Conservation (phyloP, 1,140 invertebrate genomes). For the Conopomorpha cramerella region DNA sequence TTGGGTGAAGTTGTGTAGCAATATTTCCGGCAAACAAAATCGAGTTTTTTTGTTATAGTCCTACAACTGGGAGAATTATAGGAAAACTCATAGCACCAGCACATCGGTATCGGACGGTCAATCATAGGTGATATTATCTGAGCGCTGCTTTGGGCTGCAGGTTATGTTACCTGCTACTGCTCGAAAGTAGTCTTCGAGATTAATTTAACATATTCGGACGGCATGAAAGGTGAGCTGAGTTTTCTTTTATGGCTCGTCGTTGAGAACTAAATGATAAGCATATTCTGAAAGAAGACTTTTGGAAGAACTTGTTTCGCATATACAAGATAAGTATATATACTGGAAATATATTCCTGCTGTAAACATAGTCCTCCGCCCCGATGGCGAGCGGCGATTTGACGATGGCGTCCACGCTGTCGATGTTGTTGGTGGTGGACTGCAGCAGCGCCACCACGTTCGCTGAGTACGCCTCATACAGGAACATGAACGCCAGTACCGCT, state of each 20-base stretch:
- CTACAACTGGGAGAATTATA: background rate
- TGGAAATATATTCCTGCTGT: background rate
- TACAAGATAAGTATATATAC: background rate
- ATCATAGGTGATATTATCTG: no score
- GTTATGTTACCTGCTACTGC: no score
- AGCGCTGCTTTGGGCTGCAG: no score
- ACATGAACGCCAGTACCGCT: slow-evolving; percentile 2
- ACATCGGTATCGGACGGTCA: no score
- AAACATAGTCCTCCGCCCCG: background rate
- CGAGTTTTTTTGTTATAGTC: background rate
- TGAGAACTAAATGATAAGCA: background rate
- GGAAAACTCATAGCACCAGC: no score
- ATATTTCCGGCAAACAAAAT: background rate
- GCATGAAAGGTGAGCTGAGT: no score
- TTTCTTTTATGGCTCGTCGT: background rate
- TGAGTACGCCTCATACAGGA: slow-evolving; percentile 2
- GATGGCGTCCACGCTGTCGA: background rate
- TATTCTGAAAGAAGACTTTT: background rate
- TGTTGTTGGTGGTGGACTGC: slow-evolving; percentile 1
- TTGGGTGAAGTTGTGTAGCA: background rate
- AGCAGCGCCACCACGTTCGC: slow-evolving; percentile 4
- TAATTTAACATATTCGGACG: no score
- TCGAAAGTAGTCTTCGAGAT: no score
- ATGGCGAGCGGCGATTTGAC: background rate
- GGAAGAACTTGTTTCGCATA: background rate